Evolutionary conservation across 2,888 invertebrate species (phyloP).

Genomic region (Ormyrus thymus): DNA sequence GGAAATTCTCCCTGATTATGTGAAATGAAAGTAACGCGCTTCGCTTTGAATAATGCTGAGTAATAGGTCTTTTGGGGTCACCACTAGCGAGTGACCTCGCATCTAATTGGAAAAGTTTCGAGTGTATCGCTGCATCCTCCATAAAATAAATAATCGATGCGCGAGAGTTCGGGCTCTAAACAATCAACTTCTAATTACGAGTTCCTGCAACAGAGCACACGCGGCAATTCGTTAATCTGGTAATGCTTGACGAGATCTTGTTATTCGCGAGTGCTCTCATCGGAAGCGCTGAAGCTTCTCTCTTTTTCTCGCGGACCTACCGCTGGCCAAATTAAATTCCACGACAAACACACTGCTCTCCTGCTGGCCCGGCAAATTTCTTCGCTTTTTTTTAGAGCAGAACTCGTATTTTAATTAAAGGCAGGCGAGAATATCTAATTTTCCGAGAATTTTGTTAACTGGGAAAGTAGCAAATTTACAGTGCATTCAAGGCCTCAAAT

Average conservation of each 20-base stretch:
- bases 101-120: constrained; percentile 50
- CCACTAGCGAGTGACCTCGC: neutral
- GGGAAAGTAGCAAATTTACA: too few species aligned
- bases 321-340: too few species aligned
- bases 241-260: constrained; percentile 14
- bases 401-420: too few species aligned
- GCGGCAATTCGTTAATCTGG: constrained; percentile 18
- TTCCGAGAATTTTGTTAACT: too few species aligned
- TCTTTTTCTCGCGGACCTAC: neutral
- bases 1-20: too few species aligned
- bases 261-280: neutral
- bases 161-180: neutral
- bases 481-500: too few species aligned
- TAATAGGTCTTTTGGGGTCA: constrained; percentile 33
- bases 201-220: neutral
- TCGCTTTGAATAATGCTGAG: constrained; percentile 22
- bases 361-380: too few species aligned
- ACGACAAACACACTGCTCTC: too few species aligned
- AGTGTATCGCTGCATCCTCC: constrained; percentile 2
- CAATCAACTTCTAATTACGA: constrained; percentile 32
- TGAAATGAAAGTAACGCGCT: neutral
- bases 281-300: neutral
- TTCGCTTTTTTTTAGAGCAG: too few species aligned
- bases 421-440: too few species aligned
- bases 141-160: constrained; percentile 38